A percentile compares a stretch with the other conserved stretches of the same genome.
These are phyloP conservation scores for Synergus gifuensis DNA, from an alignment of 2,888 invertebrate genomes.

Conservation along the genomic window DNA sequence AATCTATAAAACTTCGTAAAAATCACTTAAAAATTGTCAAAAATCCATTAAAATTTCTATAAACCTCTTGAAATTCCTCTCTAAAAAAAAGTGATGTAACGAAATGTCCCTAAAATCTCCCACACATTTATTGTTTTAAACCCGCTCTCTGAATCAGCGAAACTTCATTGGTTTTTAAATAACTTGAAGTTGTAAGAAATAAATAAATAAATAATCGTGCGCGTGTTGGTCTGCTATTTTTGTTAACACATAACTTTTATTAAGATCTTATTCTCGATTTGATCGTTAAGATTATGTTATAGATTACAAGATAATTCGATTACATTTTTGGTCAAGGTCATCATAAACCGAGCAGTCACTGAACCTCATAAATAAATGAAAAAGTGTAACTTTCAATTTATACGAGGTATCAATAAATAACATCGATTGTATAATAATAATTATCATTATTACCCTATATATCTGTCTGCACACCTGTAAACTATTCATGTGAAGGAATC, in stretches of 20 bases:
- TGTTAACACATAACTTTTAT: not conserved
- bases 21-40: too few relatives aligned
- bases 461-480: not conserved
- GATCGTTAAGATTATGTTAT: not conserved
- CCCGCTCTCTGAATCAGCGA: too few relatives aligned
- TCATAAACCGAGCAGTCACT: not conserved
- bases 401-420: not conserved
- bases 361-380: slow-evolving; percentile 1
- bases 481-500: not conserved
- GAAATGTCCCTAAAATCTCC: too few relatives aligned
- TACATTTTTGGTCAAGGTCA: not conserved
- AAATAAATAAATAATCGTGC: too few relatives aligned
- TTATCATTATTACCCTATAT: not conserved
- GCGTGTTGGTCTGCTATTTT: too few relatives aligned
- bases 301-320: slow-evolving; percentile 1
- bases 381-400: not conserved
- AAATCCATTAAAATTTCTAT: too few relatives aligned
- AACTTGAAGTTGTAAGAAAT: too few relatives aligned
- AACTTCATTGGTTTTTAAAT: too few relatives aligned
- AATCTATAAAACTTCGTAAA: too few relatives aligned
- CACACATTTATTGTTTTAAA: too few relatives aligned
- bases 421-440: not conserved
- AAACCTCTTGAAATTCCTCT: too few relatives aligned
- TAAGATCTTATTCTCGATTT: not conserved
- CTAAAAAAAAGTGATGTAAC: too few relatives aligned